Percentiles rank a stretch among this genome's conserved stretches.
Evolutionary conservation across 2,113 vertebrate species (phyloP).

Genomic region (Myanophis thanlyinensis): DNA sequence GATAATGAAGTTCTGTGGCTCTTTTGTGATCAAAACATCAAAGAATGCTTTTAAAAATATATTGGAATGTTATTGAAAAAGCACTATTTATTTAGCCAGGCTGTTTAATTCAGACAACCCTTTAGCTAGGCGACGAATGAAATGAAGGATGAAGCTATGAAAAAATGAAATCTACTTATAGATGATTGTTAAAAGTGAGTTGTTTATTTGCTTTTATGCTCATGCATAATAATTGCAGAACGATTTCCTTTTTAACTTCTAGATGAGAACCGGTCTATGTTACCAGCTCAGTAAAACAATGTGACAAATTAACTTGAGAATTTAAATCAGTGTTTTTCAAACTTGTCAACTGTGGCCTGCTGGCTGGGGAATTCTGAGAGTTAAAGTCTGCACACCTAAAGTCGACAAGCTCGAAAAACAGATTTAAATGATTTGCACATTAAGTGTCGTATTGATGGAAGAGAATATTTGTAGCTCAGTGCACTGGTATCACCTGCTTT

Average conservation of each 20-base stretch:
- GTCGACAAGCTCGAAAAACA: not conserved
- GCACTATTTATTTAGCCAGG: not conserved
- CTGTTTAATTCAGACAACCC: not conserved
- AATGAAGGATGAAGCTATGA: not conserved
- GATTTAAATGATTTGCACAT: not conserved
- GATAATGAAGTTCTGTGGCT: not conserved
- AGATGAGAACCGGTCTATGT: not conserved
- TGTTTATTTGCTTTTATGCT: not conserved
- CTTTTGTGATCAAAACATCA: not conserved
- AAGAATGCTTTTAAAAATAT: not conserved
- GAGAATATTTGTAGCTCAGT: too few species aligned
- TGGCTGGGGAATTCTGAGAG: not conserved
- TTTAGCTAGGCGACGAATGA: not conserved
- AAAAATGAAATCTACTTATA: not conserved
- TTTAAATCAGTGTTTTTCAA: not conserved
- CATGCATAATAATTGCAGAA: not conserved
- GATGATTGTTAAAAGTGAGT: not conserved
- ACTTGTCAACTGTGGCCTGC: not conserved
- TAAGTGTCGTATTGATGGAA: too few species aligned
- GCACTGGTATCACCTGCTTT: too few species aligned
- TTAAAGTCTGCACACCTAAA: not conserved
- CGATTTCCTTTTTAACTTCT: not conserved
- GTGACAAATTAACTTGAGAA: not conserved
- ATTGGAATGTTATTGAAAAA: not conserved
- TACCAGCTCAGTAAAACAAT: not conserved